Evolutionary conservation across 53 echinoderm and acorn worm species (phyloP), one percentile per base, ranked within the genome.

Genomic region (Antedon mediterranea): DNA sequence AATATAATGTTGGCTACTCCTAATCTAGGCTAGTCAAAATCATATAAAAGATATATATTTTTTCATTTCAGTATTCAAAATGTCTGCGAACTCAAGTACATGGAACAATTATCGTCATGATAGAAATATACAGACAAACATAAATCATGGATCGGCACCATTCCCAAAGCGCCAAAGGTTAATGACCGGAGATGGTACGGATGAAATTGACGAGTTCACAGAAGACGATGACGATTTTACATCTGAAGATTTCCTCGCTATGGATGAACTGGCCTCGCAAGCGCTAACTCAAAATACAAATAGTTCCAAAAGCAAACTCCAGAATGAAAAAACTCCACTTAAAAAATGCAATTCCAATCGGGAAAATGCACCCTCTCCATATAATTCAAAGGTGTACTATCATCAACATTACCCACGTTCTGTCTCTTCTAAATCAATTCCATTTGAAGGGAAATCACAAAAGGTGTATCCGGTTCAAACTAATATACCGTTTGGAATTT

Each of bases 181-280:
- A 23, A 57, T 57, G 57, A 71, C 43, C 28, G 29, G 32, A 31
- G 78, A 71, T 3, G 79, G 78, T 15, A 81, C 74, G 7, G 73
- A 83, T 15, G 85, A 88, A 28, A 31, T 72, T 26, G 98, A 98
- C 71, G 92, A 90, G 34, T 98, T 93, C 32, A 71, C 88, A 8
- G 98, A 93, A 28, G 90, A 90, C 84, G 93, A 86, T 72, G 89
- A 98, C 0, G 88, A 78, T 71, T 90, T 98, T 37, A 90, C 91
- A 13, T 90, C 90, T 72, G 98, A 89, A 73, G 98, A 98, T 33
- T 73, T 98, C 42, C 78, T 80, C 28, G 76, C 84, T 0, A 82
- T 88, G 76, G 98, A 98, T 34, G 34, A 83, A 33, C 86, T 93
- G 2, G 92, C 90, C 32, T 92, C 98, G 3, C 98, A 98, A 43